Percentiles rank a stretch among this genome's conserved stretches.
phyloP scores from a whole-genome alignment of 2,888 invertebrate species.

The Tenthredo distinguenda region DNA sequence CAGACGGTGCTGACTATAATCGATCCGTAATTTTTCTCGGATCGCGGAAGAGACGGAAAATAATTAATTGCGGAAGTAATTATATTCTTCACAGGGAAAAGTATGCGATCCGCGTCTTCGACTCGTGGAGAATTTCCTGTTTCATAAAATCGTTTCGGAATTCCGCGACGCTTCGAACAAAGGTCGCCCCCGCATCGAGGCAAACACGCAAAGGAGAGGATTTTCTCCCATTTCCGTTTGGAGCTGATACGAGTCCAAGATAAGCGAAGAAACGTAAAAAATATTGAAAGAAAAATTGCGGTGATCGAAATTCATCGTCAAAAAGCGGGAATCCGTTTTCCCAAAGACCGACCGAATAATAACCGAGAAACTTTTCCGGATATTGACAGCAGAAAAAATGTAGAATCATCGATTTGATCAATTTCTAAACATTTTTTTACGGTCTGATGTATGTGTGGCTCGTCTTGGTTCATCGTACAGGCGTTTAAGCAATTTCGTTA shows the following conservation, averaged over 20 bases:
- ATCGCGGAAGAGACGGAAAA: too few species aligned
- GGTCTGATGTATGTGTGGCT: too few species aligned
- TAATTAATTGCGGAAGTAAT: too few species aligned
- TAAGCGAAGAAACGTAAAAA: too few species aligned
- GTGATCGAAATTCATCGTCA: too few species aligned
- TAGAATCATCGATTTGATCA: not conserved
- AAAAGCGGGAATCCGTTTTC: too few species aligned
- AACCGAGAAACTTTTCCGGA: not conserved
- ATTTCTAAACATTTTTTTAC: not conserved
- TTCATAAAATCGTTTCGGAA: not conserved
- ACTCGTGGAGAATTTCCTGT: not conserved
- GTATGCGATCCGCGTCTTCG: not conserved
- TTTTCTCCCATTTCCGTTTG: not conserved
- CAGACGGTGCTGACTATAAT: not conserved
- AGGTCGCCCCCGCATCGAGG: conserved; percentile 10
- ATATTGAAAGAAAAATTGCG: too few species aligned
- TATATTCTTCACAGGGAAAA: not conserved
- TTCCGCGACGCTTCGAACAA: conserved; percentile 11
- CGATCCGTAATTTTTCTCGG: too few species aligned
- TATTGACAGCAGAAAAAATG: not conserved
- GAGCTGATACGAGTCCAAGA: not conserved
- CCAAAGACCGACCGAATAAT: not conserved
- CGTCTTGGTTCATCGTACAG: not conserved
- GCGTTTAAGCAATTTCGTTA: not conserved
- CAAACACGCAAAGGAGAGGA: conserved; percentile 31